Conservation (phyloP, 1,140 invertebrate genomes). For the Drosophila triauraria region DNA sequence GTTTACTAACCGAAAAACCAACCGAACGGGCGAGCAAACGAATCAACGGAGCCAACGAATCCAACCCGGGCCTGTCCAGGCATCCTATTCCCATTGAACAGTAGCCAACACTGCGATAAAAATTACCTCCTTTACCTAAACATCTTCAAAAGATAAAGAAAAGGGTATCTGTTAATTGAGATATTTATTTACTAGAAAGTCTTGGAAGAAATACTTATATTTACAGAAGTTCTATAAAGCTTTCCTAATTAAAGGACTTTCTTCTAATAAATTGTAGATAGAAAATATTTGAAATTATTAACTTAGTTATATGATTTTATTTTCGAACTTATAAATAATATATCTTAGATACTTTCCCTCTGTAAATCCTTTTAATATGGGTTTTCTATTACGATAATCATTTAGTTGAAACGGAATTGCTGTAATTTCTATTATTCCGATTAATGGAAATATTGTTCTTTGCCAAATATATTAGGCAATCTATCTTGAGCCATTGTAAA, state of each 20-base stretch:
- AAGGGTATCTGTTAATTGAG: no score
- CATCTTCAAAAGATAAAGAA: background rate
- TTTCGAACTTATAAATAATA: background rate
- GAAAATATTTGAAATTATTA: background rate
- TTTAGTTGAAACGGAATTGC: no score
- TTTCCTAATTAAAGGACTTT: background rate
- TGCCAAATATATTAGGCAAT: background rate
- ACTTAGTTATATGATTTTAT: no score
- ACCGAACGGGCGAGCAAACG: constrained; percentile 53
- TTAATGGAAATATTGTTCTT: background rate
- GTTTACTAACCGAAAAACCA: constrained; percentile 85
- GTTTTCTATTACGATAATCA: no score
- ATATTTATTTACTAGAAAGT: background rate
- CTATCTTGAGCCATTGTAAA: background rate
- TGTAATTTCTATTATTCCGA: background rate
- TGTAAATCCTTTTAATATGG: no score
- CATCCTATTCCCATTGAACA: constrained; percentile 68
- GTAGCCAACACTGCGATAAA: constrained; percentile 50
- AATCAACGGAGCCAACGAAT: constrained; percentile 48
- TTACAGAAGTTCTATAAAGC: no score
- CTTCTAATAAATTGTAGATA: background rate
- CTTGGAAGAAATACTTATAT: background rate
- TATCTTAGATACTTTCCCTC: no score
- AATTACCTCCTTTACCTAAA: background rate
- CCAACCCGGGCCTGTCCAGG: constrained; percentile 27